These are phyloP conservation scores for Premnoplex brunnescens DNA, from an alignment of 2,797 vertebrate genomes.

Conservation along the genomic window DNA sequence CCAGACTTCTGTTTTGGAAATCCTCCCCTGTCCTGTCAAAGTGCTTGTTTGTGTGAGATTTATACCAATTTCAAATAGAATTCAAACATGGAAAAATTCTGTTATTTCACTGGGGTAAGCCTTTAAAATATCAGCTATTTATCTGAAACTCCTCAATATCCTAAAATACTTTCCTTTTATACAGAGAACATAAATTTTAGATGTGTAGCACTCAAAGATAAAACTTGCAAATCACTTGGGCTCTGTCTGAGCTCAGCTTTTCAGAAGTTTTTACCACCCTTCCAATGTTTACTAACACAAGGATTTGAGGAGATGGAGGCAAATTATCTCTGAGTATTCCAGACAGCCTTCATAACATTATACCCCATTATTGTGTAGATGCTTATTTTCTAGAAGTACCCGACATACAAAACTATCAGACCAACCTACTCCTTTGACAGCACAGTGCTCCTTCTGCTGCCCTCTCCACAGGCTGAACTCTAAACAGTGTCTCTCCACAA, in stretches of 20 bases:
- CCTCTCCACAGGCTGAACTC: neutral
- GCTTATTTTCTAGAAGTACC: neutral
- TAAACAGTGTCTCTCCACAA: neutral
- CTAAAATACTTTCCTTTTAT: neutral
- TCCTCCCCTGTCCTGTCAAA: neutral
- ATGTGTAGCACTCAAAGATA: neutral
- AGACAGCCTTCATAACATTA: neutral
- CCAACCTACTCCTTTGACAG: neutral
- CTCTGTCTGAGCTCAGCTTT: neutral
- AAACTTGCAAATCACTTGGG: neutral
- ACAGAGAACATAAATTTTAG: neutral
- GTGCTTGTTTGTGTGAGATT: neutral
- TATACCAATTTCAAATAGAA: neutral
- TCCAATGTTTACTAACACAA: neutral
- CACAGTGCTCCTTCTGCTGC: neutral
- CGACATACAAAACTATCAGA: fast-evolving
- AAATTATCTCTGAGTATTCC: neutral
- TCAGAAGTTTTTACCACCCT: neutral
- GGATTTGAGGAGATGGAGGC: neutral
- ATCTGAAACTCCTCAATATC: neutral
- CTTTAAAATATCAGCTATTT: neutral
- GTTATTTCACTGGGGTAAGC: neutral
- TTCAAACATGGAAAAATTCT: neutral
- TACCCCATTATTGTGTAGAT: neutral
- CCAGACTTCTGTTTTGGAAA: neutral